Percentiles rank a stretch among this genome's conserved stretches.
Evolutionary conservation across 2,888 invertebrate genomes (phyloP).

Genomic region (Danaus chrysippus): DNA sequence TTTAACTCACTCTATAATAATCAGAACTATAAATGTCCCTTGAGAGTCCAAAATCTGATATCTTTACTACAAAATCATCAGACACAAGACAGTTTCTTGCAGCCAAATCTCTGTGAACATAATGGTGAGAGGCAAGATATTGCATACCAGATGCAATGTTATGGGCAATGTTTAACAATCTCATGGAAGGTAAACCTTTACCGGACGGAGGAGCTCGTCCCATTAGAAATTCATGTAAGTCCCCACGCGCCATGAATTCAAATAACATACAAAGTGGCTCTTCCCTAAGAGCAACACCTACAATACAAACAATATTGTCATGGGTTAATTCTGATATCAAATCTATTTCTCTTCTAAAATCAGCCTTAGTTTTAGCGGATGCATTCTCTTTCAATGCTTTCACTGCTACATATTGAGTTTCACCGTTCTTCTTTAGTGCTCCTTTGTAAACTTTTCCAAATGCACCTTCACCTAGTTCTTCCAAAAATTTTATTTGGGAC

Average conservation of each 20-base stretch:
- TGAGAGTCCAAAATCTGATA: constrained; percentile 97
- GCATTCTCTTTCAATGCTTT: constrained; percentile 97
- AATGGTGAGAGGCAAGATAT: constrained; percentile 93
- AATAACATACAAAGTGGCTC: constrained; percentile 97
- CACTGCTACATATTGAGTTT: constrained; percentile 91
- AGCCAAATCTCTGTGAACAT: constrained; percentile 97
- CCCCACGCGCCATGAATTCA: constrained; percentile 98
- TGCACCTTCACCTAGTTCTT: constrained; percentile 96
- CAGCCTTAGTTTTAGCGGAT: constrained; percentile 92
- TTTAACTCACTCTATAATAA: constrained; percentile 85
- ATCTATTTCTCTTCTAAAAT: constrained; percentile 96
- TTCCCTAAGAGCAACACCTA: constrained; percentile 93
- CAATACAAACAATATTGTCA: constrained; percentile 96
- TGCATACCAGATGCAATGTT: constrained; percentile 93
- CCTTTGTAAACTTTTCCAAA: constrained; percentile 99
- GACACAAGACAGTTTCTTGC: constrained; percentile 98
- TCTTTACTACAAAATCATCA: constrained; percentile 96
- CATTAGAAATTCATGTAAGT: constrained; percentile 97
- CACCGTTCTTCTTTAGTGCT: constrained; percentile 85
- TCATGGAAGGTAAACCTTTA: constrained; percentile 87
- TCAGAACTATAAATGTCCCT: constrained; percentile 96
- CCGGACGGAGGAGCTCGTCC: constrained; percentile 92
- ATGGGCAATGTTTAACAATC: constrained; percentile 93
- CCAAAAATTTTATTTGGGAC: constrained; percentile 90
- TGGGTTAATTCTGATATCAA: constrained; percentile 96